phyloP scores from a whole-genome alignment of 2,888 invertebrate species.

The Pediacus dermestoides region DNA sequence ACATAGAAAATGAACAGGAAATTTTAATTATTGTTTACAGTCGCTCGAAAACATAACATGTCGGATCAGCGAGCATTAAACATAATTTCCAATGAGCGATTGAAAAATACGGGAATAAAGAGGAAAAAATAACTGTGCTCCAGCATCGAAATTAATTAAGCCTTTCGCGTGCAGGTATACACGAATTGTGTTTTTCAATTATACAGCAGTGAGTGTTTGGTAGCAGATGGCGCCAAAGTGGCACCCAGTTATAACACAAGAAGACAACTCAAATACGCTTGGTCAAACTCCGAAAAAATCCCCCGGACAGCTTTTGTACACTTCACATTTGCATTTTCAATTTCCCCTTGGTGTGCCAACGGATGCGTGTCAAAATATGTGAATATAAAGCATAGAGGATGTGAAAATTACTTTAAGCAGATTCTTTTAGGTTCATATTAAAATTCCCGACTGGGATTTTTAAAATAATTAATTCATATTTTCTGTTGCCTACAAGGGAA shows the following conservation, averaged over 20 bases:
- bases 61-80: constrained; percentile 3
- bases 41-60: no score
- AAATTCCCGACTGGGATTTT: constrained; percentile 20
- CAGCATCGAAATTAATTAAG: constrained; percentile 29
- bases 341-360: constrained; percentile 28
- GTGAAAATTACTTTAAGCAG: constrained; percentile 20
- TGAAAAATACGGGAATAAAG: constrained; percentile 23
- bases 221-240: constrained; percentile 24
- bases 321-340: constrained; percentile 34
- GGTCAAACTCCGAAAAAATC: constrained; percentile 28
- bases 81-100: constrained; percentile 21
- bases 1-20: no score
- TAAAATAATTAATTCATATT: constrained; percentile 15
- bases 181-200: constrained; percentile 32
- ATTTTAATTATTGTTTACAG: no score
- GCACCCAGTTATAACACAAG: constrained; percentile 20
- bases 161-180: constrained; percentile 21
- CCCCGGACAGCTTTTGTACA: constrained; percentile 24
- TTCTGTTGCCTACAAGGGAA: constrained; percentile 1
- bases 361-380: constrained; percentile 31
- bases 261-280: constrained; percentile 27
- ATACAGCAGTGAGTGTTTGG: constrained; percentile 21
- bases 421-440: constrained; percentile 20
- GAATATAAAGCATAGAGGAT: constrained; percentile 23
- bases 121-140: constrained; percentile 21